Conservation (phyloP, 2,797 vertebrate genomes). For the Anas acuta region DNA sequence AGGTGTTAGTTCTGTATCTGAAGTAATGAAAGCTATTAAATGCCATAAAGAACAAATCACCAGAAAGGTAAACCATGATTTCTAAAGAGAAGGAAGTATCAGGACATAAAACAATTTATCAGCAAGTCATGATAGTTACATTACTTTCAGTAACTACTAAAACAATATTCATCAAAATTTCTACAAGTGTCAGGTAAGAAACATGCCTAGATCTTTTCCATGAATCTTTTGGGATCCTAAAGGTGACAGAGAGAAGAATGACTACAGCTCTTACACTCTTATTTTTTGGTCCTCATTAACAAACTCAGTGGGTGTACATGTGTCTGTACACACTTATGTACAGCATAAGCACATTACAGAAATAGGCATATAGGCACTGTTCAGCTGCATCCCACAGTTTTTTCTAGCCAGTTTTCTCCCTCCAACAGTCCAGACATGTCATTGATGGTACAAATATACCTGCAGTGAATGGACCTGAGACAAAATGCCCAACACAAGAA, state of each 20-base stretch:
- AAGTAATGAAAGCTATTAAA: background rate
- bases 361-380: background rate
- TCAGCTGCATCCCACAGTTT: background rate
- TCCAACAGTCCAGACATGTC: background rate
- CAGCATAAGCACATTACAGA: background rate
- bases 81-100: background rate
- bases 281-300: background rate
- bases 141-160: background rate
- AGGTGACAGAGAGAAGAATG: background rate
- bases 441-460: background rate
- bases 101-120: background rate
- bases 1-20: background rate
- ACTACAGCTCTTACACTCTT: background rate
- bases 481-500: background rate
- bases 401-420: background rate
- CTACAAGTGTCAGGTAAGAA: background rate
- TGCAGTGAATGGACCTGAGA: background rate
- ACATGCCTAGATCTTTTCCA: background rate
- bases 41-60: background rate
- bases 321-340: background rate
- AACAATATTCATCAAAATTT: background rate
- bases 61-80: background rate
- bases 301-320: background rate
- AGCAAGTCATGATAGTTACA: background rate
- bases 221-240: background rate